A percentile compares a stretch with the other conserved stretches of the same genome.
Evolutionary conservation across 2,888 invertebrate genomes (phyloP).

Genomic region (Pseudanteris insignis): DNA sequence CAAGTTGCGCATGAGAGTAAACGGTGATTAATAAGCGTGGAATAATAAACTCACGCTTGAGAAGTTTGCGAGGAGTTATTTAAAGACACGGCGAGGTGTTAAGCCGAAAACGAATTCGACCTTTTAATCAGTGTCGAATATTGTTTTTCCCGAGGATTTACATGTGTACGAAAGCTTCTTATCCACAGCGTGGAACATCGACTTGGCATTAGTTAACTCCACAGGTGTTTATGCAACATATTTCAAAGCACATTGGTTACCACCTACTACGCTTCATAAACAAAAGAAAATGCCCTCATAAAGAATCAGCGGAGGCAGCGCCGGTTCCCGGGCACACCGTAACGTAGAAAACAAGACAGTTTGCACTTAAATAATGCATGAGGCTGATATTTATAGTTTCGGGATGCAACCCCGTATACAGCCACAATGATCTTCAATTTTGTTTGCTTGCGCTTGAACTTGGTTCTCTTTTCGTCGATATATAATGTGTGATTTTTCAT

Average conservation of each 20-base stretch:
- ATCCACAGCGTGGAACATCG: constrained; percentile 12
- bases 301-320: constrained; percentile 50
- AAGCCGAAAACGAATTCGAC: no score
- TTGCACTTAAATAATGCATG: constrained; percentile 60
- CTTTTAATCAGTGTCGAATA: no score
- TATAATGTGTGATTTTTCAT: not conserved
- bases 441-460: constrained; percentile 13
- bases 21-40: no score
- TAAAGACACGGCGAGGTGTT: no score
- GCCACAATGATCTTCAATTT: constrained; percentile 20
- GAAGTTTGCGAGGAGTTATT: no score
- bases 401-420: constrained; percentile 27
- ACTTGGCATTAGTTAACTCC: constrained; percentile 36
- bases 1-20: no score
- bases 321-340: constrained; percentile 45
- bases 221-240: constrained; percentile 45
- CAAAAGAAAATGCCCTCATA: constrained; percentile 56
- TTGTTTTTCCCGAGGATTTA: not conserved
- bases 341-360: constrained; percentile 57
- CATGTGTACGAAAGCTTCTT: constrained; percentile 10
- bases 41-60: no score
- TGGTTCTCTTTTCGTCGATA: no score
- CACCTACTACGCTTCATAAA: constrained; percentile 48
- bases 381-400: constrained; percentile 55
- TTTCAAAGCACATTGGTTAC: constrained; percentile 39